Percentiles rank a stretch among this genome's conserved stretches.
These are phyloP conservation scores for Drosophila recens DNA, from an alignment of 2,888 invertebrate species.

Conservation along the genomic window DNA sequence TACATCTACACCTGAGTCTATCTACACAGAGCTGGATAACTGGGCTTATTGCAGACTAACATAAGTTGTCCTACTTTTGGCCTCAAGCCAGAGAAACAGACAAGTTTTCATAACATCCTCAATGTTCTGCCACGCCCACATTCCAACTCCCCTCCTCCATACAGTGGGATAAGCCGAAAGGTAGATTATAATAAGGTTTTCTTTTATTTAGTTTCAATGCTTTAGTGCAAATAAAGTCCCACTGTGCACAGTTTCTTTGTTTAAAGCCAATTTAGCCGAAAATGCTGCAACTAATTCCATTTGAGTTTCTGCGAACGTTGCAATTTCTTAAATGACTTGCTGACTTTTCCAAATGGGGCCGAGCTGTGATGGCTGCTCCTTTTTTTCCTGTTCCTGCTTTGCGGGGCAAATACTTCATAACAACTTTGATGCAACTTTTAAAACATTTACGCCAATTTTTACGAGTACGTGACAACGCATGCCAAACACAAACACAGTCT, in stretches of 20 bases:
- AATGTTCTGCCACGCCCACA: slow-evolving; percentile 25
- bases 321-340: slow-evolving; percentile 61
- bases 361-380: slow-evolving; percentile 20
- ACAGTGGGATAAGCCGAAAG: slow-evolving; percentile 24
- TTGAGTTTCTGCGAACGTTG: slow-evolving; percentile 56
- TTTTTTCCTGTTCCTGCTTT: slow-evolving; percentile 24
- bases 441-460: slow-evolving; percentile 78
- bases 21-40: slow-evolving; percentile 7
- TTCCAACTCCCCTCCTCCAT: background rate
- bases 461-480: slow-evolving; percentile 77
- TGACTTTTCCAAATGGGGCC: slow-evolving; percentile 23
- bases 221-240: background rate
- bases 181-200: background rate
- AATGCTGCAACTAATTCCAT: slow-evolving; percentile 68
- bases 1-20: slow-evolving; percentile 17
- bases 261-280: slow-evolving; percentile 22
- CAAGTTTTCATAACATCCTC: slow-evolving; percentile 25
- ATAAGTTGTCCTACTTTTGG: slow-evolving; percentile 36
- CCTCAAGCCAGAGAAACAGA: slow-evolving; percentile 51
- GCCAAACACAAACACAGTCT: slow-evolving; percentile 49
- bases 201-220: background rate
- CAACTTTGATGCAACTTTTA: slow-evolving; percentile 78
- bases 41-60: slow-evolving; percentile 40
- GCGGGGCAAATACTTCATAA: slow-evolving; percentile 65
- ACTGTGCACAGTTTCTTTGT: slow-evolving; percentile 10